Base-by-base conservation (phyloP, 2,797 vertebrate species). In the Propithecus deckenii region DNA sequence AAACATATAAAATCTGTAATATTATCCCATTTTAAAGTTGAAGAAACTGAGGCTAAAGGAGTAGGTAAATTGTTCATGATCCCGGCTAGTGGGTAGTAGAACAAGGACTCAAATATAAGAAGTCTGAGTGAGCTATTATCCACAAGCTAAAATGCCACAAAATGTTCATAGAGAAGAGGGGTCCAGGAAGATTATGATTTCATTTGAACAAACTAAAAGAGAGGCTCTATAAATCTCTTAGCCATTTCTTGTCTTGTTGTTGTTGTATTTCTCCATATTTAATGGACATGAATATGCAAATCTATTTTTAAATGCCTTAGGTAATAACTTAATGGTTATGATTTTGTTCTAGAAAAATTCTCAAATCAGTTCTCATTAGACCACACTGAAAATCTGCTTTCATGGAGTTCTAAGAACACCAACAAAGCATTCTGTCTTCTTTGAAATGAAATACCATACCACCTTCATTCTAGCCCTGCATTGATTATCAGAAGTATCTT, bases 361-460 rank as follows among this genome's bases (percentile, higher is more conserved):
- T 46, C 80, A 96, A 81, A 95, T 80, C 30, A 74, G 48, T n/a
- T 96, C 59, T 94, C 30, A 88, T 87, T 76, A 61, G 52, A 48
- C 20, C n/a, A 76, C 38, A 94, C 43, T 59, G 30, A 93, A 89
- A 91, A 74, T 38, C n/a, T 55, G 52, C 18, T 94, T 94, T 86
- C 43, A 67, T 38, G 2, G 48, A 67, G 41, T 52, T 90, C n/a
- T 46, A 63, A 80, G 13, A 74, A 84, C 35, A 67, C 3, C 3
- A 9, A 89, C 14, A 90, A 89, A 48, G 18, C 9, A 79, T 80
- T 86, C 38, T 43, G 52, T 76, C 74, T 75, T 57, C 61, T 89
- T 57, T 67, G 15, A 85, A 87, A 96, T 65, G 20, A 79, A 94
- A 90, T 46, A 52, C 32, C 7, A 0, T 46, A 25, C 55, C 41